Evolutionary conservation across 2,888 invertebrate genomes (phyloP).

Genomic region (Drosophila nr. fundita): DNA sequence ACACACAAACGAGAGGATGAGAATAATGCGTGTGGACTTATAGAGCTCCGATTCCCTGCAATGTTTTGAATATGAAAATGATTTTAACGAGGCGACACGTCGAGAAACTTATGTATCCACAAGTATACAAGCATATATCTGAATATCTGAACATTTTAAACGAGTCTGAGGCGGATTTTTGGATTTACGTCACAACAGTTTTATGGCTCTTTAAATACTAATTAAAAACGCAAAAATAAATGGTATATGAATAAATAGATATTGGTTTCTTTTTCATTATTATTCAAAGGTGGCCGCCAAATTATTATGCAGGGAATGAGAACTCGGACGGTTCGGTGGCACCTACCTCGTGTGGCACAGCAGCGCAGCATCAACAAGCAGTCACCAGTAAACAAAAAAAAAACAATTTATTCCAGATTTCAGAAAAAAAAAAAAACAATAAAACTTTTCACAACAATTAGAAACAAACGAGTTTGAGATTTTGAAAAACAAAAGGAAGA

Average conservation of each 20-base stretch:
- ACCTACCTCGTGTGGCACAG: slow-evolving; percentile 49
- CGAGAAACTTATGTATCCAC: slow-evolving; percentile 33
- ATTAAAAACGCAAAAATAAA: slow-evolving; percentile 40
- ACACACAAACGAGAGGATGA: slow-evolving; percentile 5
- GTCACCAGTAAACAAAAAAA: slow-evolving; percentile 13
- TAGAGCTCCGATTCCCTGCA: slow-evolving; percentile 35
- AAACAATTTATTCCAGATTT: slow-evolving; percentile 3
- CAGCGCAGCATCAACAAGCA: slow-evolving; percentile 48
- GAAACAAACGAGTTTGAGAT: slow-evolving; percentile 16
- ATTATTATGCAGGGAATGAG: slow-evolving; percentile 12
- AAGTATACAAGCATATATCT: slow-evolving; percentile 19
- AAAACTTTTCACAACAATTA: not conserved
- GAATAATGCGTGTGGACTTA: slow-evolving; percentile 43
- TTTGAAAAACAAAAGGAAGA: slow-evolving; percentile 1
- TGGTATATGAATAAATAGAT: not conserved
- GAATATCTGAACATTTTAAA: slow-evolving; percentile 10
- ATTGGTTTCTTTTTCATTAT: slow-evolving; percentile 12
- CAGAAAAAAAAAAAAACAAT: not conserved
- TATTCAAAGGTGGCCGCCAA: slow-evolving; percentile 48
- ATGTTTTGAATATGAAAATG: slow-evolving; percentile 68
- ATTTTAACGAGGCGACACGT: slow-evolving; percentile 68
- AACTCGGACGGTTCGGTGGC: not conserved
- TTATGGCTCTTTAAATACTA: slow-evolving; percentile 75
- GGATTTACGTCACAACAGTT: slow-evolving; percentile 75
- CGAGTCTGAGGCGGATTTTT: slow-evolving; percentile 20